These are phyloP conservation scores for Tyto alba DNA, from an alignment of 2,113 vertebrate species.

Conservation along the genomic window DNA sequence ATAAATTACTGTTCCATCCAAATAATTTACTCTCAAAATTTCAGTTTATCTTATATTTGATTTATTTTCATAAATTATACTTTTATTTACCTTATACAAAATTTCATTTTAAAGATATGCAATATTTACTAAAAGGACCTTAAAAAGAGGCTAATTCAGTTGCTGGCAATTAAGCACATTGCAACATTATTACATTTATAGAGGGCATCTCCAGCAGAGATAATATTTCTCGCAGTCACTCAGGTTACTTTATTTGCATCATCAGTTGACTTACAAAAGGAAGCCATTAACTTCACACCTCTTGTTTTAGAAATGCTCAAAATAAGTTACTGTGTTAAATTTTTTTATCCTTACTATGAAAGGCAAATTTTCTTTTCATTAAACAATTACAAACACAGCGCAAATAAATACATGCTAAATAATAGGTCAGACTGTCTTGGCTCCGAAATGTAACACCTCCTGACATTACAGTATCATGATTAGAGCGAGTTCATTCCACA, in stretches of 20 bases:
- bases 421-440: conserved; percentile 78
- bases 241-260: conserved; percentile 58
- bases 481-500: conserved; percentile 83
- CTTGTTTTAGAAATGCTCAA: neutral
- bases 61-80: neutral
- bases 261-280: neutral
- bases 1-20: neutral
- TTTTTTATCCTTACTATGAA: neutral
- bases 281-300: neutral
- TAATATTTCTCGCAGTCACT: conserved; percentile 66
- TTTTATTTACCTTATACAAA: neutral
- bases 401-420: conserved; percentile 73
- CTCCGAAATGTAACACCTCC: conserved; percentile 84
- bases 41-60: neutral
- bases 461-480: conserved; percentile 83
- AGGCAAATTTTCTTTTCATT: conserved; percentile 20
- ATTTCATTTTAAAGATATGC: neutral
- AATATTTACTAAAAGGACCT: neutral
- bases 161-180: conserved; percentile 25
- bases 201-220: conserved; percentile 32
- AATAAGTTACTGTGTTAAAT: neutral
- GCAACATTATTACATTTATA: conserved; percentile 59
- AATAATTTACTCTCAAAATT: neutral
- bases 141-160: neutral
- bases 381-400: neutral